These are phyloP conservation scores for Pachypanchax playfairii DNA, from an alignment of 2,113 vertebrate genomes.

Conservation along the genomic window DNA sequence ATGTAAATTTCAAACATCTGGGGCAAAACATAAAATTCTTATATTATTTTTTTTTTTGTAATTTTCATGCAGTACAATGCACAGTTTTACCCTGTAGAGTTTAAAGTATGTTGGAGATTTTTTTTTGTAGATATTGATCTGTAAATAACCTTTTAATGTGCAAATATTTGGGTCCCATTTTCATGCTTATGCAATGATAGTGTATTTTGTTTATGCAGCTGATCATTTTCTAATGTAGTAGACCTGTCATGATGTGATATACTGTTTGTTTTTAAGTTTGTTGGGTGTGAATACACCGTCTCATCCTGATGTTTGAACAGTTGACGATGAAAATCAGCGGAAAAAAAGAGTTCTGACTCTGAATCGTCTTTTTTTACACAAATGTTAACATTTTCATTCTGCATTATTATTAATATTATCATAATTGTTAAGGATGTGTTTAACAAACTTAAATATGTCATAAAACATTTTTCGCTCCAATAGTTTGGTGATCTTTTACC, in stretches of 20 bases:
- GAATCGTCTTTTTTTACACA: constrained; percentile 17
- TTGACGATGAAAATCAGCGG: constrained; percentile 37
- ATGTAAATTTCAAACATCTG: background rate
- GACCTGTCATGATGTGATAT: constrained; percentile 51
- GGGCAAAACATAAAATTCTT: constrained; percentile 1
- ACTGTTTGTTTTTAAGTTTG: constrained; percentile 56
- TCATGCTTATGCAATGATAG: constrained; percentile 45
- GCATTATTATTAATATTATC: too few relatives aligned
- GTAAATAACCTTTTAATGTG: constrained; percentile 71
- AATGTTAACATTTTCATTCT: background rate
- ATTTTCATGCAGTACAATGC: background rate
- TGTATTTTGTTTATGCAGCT: constrained; percentile 36
- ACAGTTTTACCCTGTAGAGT: background rate
- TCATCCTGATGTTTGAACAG: constrained; percentile 29
- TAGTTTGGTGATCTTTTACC: too few relatives aligned
- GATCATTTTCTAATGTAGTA: constrained; percentile 48
- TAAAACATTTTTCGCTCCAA: too few relatives aligned
- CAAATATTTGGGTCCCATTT: constrained; percentile 48
- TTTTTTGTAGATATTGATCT: constrained; percentile 65
- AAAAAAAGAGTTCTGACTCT: constrained; percentile 47
- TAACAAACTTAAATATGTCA: too few relatives aligned
- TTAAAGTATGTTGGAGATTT: constrained; percentile 19
- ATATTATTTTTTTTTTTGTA: background rate
- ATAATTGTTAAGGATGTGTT: too few relatives aligned
- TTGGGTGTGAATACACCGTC: constrained; percentile 39